These are phyloP conservation scores for Octodon degus DNA, from an alignment of 2,113 vertebrate genomes.

Conservation along the genomic window DNA sequence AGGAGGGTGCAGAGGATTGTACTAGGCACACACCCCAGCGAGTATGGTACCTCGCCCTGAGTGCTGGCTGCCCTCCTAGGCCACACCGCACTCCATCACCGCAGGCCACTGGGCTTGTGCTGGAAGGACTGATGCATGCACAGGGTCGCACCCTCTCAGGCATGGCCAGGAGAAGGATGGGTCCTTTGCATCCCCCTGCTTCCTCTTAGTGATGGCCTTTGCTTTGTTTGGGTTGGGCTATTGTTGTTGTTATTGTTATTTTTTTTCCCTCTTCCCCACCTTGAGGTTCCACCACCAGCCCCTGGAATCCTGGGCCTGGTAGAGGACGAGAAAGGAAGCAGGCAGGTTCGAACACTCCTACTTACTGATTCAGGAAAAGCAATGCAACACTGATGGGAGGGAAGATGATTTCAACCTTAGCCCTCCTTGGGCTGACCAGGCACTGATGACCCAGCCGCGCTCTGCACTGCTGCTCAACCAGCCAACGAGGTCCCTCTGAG, in stretches of 20 bases:
- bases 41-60: background rate
- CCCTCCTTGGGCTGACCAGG: background rate
- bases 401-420: slow-evolving; percentile 11
- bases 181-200: slow-evolving; percentile 51
- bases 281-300: background rate
- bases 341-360: background rate
- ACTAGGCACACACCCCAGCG: background rate
- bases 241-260: background rate
- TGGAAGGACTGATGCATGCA: slow-evolving; percentile 48
- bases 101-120: slow-evolving; percentile 40
- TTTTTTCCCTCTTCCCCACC: background rate
- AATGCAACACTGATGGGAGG: background rate
- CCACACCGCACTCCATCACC: background rate
- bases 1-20: background rate
- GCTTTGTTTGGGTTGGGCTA: background rate
- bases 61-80: background rate
- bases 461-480: background rate
- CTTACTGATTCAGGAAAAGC: background rate
- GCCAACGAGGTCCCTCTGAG: background rate
- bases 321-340: background rate
- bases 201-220: slow-evolving; percentile 27
- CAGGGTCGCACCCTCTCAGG: slow-evolving; percentile 57
- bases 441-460: background rate
- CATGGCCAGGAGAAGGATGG: slow-evolving; percentile 63
- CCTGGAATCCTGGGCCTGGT: background rate